Evolutionary conservation across 2,888 invertebrate species (phyloP).

Genomic region (Malacosoma neustria): DNA sequence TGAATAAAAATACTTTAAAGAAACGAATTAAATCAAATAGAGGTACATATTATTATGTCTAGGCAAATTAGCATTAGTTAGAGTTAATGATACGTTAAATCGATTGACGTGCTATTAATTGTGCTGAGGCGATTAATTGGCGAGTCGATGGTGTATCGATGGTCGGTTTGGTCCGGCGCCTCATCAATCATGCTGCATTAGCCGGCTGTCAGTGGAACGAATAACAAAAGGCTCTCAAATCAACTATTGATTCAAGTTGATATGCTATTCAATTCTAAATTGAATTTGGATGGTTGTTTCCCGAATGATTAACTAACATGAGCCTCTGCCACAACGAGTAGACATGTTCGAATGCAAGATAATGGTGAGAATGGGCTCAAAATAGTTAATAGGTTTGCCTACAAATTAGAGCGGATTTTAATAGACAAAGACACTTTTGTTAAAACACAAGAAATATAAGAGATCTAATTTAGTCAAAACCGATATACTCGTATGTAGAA

Average conservation of each 20-base stretch:
- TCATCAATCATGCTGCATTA: not conserved
- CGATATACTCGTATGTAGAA: too few relatives aligned
- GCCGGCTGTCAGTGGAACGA: not conserved
- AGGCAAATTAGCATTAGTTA: not conserved
- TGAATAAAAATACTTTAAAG: too few relatives aligned
- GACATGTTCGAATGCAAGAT: too few relatives aligned
- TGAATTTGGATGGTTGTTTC: not conserved
- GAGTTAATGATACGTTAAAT: not conserved
- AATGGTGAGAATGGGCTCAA: too few relatives aligned
- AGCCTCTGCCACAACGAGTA: too few relatives aligned
- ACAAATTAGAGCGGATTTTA: too few relatives aligned
- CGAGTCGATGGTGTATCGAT: not conserved
- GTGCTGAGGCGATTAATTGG: not conserved
- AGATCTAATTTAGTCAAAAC: too few relatives aligned
- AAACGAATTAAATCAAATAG: too few relatives aligned
- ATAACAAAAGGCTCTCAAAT: not conserved
- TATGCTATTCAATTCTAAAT: not conserved
- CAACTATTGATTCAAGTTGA: not conserved
- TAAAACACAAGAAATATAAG: too few relatives aligned
- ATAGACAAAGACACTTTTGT: too few relatives aligned
- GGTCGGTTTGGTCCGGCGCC: not conserved
- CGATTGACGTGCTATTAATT: not conserved
- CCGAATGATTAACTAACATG: not conserved
- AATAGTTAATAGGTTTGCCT: too few relatives aligned
- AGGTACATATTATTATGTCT: not conserved